Base-by-base conservation (phyloP, 2,888 invertebrate genomes). In the Malacosoma neustria region DNA sequence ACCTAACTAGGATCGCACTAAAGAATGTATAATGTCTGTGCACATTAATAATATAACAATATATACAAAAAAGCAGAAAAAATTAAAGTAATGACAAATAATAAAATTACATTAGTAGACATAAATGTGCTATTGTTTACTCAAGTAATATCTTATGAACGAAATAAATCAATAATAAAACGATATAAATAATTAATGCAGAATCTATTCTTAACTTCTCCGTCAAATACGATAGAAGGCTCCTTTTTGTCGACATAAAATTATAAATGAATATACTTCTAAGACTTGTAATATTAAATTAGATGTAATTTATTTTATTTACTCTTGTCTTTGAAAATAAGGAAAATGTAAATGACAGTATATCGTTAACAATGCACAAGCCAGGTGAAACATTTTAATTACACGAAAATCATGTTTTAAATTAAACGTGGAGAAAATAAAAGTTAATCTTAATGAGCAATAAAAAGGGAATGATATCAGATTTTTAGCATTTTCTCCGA, bases 381-480 rank as follows among this genome's bases (percentile, higher is more conserved):
- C 22, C 22, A 29, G 41, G 35, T 14, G 38, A 48, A 51, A 45
- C 38, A 48, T 42, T 45, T 40, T 37, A 56, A 53, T 59, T 53
- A 47, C 22, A 44, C 40, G 35, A 32, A 40, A 57, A 54, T 57
- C 47, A 50, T 57, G 42, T 53, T 42, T 45, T 42, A 40, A 55
- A 57, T 55, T 61, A 57, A 60, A 57, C 54, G 48, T 52, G 55
- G 57, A 57, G 54, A 51, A 66, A 64, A 67, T 63, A 59, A 61
- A 65, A 61, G 60, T 59, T 61, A 61, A 64, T 62, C 60, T 66
- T 73, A 72, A 77, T 72, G 70, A 73, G 70, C 61, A 66, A 73
- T 72, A 75, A 76, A 72, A 69, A 54, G 57, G 60, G 61, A 70
- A 72, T 68, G 61, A 68, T 70, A 72, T 64, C 68, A 75, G 73